phyloP scores from a whole-genome alignment of 2,113 vertebrate species.

The Morone saxatilis region DNA sequence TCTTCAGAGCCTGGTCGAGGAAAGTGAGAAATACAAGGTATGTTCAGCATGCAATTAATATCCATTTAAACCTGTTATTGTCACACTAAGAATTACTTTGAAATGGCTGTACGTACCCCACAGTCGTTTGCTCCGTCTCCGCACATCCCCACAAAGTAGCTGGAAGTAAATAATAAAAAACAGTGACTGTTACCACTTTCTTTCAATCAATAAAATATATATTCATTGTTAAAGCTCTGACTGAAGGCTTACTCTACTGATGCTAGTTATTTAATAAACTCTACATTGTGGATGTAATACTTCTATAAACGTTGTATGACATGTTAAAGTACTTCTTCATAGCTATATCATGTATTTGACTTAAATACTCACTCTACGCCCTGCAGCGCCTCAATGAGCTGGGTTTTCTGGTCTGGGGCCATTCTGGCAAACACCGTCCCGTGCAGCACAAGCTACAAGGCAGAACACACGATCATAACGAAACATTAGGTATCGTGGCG shows the following conservation, averaged over 20 bases:
- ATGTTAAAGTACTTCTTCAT: not conserved
- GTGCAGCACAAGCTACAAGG: conserved; percentile 90
- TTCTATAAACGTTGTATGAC: not conserved
- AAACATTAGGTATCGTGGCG: not conserved
- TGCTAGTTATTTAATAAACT: not conserved
- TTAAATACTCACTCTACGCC: conserved; percentile 93
- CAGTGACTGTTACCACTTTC: not conserved
- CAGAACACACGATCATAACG: conserved; percentile 1
- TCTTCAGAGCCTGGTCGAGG: conserved; percentile 91
- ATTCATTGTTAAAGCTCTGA: not conserved
- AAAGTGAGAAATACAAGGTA: not conserved
- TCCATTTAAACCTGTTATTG: not conserved
- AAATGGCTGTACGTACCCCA: conserved; percentile 88
- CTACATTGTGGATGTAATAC: not conserved
- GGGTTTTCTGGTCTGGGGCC: conserved; percentile 98
- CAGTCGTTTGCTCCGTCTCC: conserved; percentile 98
- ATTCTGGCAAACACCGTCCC: conserved; percentile 98
- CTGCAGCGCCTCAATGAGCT: conserved; percentile 94
- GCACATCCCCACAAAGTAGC: conserved; percentile 98
- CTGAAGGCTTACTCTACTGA: not conserved
- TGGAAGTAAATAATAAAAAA: conserved; percentile 74
- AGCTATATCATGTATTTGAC: not conserved
- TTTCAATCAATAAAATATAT: not conserved
- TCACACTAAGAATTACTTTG: not conserved
- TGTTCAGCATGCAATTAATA: conserved; percentile 65